Evolutionary conservation across 2,888 invertebrate species (phyloP).

Genomic region (Vandiemenella viatica): DNA sequence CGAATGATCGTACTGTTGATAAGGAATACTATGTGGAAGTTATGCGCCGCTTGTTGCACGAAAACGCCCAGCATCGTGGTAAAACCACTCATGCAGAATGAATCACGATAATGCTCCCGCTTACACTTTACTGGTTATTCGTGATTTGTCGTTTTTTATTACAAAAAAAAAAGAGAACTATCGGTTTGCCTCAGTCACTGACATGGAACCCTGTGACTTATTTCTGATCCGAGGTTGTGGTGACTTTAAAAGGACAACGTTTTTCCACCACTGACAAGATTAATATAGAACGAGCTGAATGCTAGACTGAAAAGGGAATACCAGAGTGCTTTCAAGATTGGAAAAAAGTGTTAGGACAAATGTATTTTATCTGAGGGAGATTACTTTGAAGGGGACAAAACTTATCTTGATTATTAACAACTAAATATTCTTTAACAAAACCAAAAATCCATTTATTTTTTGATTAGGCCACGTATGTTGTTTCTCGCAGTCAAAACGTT

Average conservation of each 20-base stretch:
- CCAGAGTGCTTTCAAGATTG: neutral
- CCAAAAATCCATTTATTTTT: no score
- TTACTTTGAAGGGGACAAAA: no score
- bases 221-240: neutral
- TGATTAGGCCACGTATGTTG: no score
- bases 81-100: neutral
- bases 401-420: no score
- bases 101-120: neutral
- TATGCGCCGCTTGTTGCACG: neutral
- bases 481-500: no score
- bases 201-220: neutral
- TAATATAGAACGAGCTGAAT: neutral
- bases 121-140: neutral
- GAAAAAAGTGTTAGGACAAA: neutral
- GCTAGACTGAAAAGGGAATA: neutral
- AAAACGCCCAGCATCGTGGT: neutral
- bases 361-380: no score
- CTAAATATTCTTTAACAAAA: no score
- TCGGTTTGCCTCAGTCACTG: neutral
- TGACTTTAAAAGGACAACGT: neutral
- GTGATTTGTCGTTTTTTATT: no score
- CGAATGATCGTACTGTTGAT: neutral
- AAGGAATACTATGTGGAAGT: neutral
- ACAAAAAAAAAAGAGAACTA: no score
- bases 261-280: neutral